Base-by-base conservation (phyloP, 2,888 invertebrate genomes). In the Eristalinus sepulchralis region DNA sequence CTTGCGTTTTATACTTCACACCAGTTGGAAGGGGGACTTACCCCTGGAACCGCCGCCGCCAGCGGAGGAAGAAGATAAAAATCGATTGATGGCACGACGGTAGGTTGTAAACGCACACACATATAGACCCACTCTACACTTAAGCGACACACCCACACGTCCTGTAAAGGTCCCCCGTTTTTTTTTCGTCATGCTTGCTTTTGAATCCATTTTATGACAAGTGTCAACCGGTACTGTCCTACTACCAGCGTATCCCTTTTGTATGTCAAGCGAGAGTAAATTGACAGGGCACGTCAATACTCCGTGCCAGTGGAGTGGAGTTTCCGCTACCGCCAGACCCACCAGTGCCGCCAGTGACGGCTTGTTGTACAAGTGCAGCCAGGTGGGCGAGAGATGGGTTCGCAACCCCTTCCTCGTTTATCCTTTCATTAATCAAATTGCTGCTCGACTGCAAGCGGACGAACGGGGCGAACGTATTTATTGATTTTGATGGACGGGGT, bases 401-500 rank as follows among this genome's bases (percentile, higher is more conserved):
- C 34, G n/a, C 33, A 62, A 10, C 9, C 53, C 47, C 13, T 27
- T 20, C 47, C 20, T 27, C 20, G 66, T 75, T 75, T 67, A 66
- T 66, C 59, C 22, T 60, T 75, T 67, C 66, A 75, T 75, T 66
- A 66, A 75, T 75, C 75, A 75, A 75, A 75, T 59, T 24, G 39
- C 36, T 59, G 17, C 64, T 33, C n/a, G n/a, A 60, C 24, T 17
- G 17, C 20, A 22, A 6, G 57, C 10, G 64, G 17, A 39, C 2
- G 8, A 27, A 39, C 11, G 22, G 24, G 17, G n/a, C 5, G 36
- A 20, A 47, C 39, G 22, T 11, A 13, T 33, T 47, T 75, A 75
- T 75, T 75, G 75, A 75, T 67, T 75, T 47, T 33, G 59, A 66
- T 47, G 22, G 31, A 39, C 8, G 17, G 31, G 5, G 9, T 5